Conservation (phyloP, 1,140 invertebrate species). For the Zelostemma sp. region DNA sequence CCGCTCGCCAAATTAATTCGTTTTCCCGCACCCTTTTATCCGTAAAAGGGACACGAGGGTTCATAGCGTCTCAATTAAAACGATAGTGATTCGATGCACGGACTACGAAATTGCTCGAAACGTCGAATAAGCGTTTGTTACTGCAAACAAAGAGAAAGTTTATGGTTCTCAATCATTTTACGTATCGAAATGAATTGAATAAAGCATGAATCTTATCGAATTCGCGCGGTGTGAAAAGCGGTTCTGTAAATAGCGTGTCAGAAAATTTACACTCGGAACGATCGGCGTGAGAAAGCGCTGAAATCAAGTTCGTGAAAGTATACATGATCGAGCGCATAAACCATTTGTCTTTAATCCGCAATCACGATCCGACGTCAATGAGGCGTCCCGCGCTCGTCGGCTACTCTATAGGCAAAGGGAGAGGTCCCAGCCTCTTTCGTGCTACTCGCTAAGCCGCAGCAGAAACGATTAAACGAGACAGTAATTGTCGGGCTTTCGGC, state of each 20-base stretch:
- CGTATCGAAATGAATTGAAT: too few species aligned
- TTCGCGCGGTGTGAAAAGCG: too few species aligned
- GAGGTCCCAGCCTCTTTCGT: background rate
- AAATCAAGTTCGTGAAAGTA: slow-evolving; percentile 6
- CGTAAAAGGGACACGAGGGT: background rate
- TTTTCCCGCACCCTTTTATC: slow-evolving; percentile 31
- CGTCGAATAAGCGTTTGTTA: too few species aligned
- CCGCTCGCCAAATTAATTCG: too few species aligned
- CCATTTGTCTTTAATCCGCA: slow-evolving; percentile 5
- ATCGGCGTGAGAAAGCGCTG: background rate
- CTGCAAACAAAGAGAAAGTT: too few species aligned
- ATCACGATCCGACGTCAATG: slow-evolving; percentile 12
- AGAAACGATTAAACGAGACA: slow-evolving; percentile 5
- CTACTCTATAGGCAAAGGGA: background rate
- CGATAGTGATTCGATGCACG: background rate
- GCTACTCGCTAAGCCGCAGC: background rate
- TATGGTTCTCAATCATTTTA: too few species aligned
- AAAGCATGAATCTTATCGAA: too few species aligned
- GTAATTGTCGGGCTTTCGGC: slow-evolving; percentile 1
- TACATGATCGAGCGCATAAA: background rate
- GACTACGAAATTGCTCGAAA: background rate
- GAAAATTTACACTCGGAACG: background rate
- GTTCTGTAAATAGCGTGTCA: background rate
- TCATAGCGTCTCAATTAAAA: background rate
- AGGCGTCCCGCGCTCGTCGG: background rate